These are phyloP conservation scores for Eumaeus atala DNA, from an alignment of 1,140 invertebrate genomes.

Conservation along the genomic window DNA sequence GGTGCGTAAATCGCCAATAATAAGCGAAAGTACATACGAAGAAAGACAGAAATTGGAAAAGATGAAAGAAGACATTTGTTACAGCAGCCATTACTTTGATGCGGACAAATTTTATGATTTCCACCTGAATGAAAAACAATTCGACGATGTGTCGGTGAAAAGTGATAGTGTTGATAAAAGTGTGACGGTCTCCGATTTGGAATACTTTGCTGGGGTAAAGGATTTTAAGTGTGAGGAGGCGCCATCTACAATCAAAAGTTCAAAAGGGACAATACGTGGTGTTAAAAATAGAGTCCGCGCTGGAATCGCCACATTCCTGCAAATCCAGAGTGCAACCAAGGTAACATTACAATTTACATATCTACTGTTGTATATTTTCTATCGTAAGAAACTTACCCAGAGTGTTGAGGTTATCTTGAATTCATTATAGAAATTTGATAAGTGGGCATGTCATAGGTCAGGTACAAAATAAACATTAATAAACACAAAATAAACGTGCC, in stretches of 20 bases:
- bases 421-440: no score
- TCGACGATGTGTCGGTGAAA: constrained; percentile 68
- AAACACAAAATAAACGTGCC: no score
- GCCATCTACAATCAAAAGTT: constrained; percentile 87
- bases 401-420: no score
- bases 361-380: constrained; percentile 13
- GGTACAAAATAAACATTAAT: neutral
- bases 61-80: constrained; percentile 71
- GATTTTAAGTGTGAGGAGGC: constrained; percentile 80
- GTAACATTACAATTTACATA: constrained; percentile 35
- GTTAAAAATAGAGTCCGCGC: constrained; percentile 95
- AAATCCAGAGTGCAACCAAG: constrained; percentile 81
- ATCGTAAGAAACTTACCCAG: constrained; percentile 5
- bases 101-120: constrained; percentile 87
- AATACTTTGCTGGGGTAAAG: constrained; percentile 87
- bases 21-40: constrained; percentile 81
- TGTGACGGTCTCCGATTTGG: constrained; percentile 73
- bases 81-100: constrained; percentile 77
- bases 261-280: constrained; percentile 92
- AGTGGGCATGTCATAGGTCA: neutral
- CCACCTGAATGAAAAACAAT: constrained; percentile 85
- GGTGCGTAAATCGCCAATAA: constrained; percentile 61
- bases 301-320: constrained; percentile 94
- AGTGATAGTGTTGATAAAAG: constrained; percentile 63
- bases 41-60: constrained; percentile 75